Evolutionary conservation across 2,797 vertebrate species (phyloP), one percentile per base, ranked within the genome.

Genomic region (Staurois parvus): DNA sequence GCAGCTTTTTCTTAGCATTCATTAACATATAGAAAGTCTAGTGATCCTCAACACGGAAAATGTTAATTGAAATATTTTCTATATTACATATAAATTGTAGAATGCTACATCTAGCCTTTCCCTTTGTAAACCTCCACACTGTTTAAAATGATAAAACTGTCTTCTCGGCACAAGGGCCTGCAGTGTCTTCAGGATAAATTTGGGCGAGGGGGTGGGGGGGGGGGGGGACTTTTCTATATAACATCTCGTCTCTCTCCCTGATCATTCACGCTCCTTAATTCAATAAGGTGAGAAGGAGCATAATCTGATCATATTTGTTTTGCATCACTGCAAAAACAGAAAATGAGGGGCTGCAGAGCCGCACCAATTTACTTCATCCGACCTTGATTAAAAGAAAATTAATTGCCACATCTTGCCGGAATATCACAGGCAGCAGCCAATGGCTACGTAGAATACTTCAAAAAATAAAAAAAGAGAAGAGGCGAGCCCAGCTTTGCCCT

Each of bases 351-450:
- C 95, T 95, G 96, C 96, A 96, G 96, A 98, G 96, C 97, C 92
- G 95, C 95, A 95, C 97, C 98, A 98, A 98, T 98, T 98, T 98
- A 98, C 97, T 98, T 98, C 96, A 97, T 98, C 98, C 96, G 96
- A 98, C 98, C 97, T 99, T 99, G 98, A 99, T 99, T 99, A 99
- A 99, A 99, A 99, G 97, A 99, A 99, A 99, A 99, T 99, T 99
- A 99, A 99, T 99, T 99, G 97, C 97, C 93, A 95, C 97, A 97
- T 98, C 97, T 99, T 97, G 98, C 97, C 98, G 98, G 98, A 81
- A 96, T 99, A 96, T 96, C 95, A 95, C 94, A 94, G 94, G 96
- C 96, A 90, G 95, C 95, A 97, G 96, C 97, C 96, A 97, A 96
- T 96, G 95, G 96, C 94, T 95, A 91, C 92, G 95, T 91, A 93